Evolutionary conservation across 92 coral and sea anemone species (phyloP).

Genomic region (Porites evermanni): DNA sequence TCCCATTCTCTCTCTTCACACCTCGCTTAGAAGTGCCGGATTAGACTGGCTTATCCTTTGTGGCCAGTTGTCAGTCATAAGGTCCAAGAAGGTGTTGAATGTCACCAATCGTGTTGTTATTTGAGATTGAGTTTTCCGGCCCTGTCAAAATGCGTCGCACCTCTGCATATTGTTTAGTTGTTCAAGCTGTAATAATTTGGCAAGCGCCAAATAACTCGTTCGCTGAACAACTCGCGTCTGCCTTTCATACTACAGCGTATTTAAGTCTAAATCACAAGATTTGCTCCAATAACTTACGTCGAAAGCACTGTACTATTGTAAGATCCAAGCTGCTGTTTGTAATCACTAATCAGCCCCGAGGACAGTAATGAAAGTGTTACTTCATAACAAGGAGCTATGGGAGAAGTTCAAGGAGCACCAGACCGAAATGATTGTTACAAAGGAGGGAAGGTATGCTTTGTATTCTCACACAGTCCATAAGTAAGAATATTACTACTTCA

Average conservation of each 20-base stretch:
- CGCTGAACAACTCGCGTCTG: background rate
- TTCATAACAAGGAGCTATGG: constrained; percentile 64
- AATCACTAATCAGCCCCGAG: background rate
- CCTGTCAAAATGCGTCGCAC: constrained; percentile 44
- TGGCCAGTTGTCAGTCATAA: constrained; percentile 11
- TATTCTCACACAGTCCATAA: background rate
- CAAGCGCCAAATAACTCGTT: too few relatives aligned
- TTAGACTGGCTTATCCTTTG: background rate
- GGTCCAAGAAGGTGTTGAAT: constrained; percentile 1
- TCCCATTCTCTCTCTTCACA: too few relatives aligned
- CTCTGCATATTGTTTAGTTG: constrained; percentile 19
- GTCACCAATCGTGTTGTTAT: constrained; percentile 13
- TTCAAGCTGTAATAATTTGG: background rate
- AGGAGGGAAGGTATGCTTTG: constrained; percentile 66
- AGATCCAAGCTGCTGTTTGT: background rate
- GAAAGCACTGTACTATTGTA: background rate
- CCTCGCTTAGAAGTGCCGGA: too few relatives aligned
- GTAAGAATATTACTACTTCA: background rate
- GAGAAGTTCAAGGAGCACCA: constrained; percentile 57
- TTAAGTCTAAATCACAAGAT: background rate
- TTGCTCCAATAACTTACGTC: background rate
- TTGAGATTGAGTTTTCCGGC: constrained; percentile 27
- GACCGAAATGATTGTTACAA: constrained; percentile 67
- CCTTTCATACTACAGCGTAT: background rate
- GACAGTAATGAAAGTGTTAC: constrained; percentile 34